Base-by-base conservation (phyloP, 2,888 invertebrate genomes). In the Nineta flava region DNA sequence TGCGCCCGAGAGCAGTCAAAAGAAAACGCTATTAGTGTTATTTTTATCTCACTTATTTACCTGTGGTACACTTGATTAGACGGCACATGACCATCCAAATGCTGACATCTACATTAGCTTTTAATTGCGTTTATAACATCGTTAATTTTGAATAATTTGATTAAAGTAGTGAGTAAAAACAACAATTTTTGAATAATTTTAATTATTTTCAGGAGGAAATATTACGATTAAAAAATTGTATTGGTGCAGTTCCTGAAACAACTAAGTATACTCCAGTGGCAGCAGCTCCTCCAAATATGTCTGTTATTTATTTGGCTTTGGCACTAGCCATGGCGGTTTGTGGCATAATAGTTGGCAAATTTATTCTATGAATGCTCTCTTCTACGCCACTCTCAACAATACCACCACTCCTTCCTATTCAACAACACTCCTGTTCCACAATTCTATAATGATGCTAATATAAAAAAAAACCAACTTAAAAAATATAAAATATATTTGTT, bases 301-400 rank as follows among this genome's bases (percentile, higher is more conserved):
- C 76, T 57, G 67, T 75, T 70, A 73, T 80, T 55, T 79, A 77
- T 71, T 67, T 85, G 57, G 76, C 73, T 58, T 68, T 79, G 58
- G 80, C 81, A 55, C 64, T 86, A 59, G 74, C 75, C 60, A 76
- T 82, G 70, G 80, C 79, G 57, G 64, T 87, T 56, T 65, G 85
- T 63, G 84, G 86, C 65, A 74, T 86, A 63, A 72, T 86, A 66
- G 72, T 86, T 66, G 87, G 86, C 66, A 87, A 86, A 71, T 84
- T 81, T 71, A 70, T 83, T 69, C 82, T 86, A 74, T 87, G 82
- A 85, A 80, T 73, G 64, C 57, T 57, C 58, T 38, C 15, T 38
- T n/a, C 38, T 38, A 38, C 38, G 38, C 15, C 38, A 38, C 38
- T n/a, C 38, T 26, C 7, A 26, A 26, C 4, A 26, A 3, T 26